Conservation (phyloP, 2,888 invertebrate genomes). For the Cantharis lateralis region DNA sequence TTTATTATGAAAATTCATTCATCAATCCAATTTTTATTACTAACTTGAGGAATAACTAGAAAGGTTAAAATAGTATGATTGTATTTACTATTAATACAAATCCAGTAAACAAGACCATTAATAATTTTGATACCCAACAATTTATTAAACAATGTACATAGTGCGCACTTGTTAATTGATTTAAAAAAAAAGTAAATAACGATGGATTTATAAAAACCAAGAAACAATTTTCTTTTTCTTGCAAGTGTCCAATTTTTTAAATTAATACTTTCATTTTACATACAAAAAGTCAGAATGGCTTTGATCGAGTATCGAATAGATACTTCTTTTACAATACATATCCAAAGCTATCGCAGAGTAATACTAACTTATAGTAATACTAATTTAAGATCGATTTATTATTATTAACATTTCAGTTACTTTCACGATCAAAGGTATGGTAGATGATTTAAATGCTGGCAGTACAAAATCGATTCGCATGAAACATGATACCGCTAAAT, state of each 20-base stretch:
- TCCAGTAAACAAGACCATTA: neutral
- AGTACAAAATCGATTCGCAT: constrained; percentile 18
- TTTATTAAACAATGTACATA: neutral
- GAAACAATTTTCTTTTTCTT: neutral
- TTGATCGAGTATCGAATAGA: too few species aligned
- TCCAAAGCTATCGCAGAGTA: too few species aligned
- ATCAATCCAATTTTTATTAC: too few species aligned
- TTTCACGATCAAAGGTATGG: constrained; percentile 14
- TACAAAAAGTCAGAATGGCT: too few species aligned
- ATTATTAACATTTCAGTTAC: constrained; percentile 12
- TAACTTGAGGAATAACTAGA: too few species aligned
- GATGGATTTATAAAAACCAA: neutral
- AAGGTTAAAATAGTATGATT: neutral
- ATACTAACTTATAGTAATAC: too few species aligned
- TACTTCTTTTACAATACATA: too few species aligned
- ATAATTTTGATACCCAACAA: neutral
- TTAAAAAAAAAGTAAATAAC: neutral
- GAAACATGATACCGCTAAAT: constrained; percentile 18
- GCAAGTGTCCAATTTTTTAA: neutral
- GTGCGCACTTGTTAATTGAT: neutral
- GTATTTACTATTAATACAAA: neutral
- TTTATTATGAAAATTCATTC: too few species aligned
- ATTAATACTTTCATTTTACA: too few species aligned
- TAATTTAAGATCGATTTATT: too few species aligned
- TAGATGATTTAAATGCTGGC: constrained; percentile 16